Percentiles rank a stretch among this genome's conserved stretches.
phyloP scores from a whole-genome alignment of 2,113 vertebrate genomes.

The Crotalus tigris region DNA sequence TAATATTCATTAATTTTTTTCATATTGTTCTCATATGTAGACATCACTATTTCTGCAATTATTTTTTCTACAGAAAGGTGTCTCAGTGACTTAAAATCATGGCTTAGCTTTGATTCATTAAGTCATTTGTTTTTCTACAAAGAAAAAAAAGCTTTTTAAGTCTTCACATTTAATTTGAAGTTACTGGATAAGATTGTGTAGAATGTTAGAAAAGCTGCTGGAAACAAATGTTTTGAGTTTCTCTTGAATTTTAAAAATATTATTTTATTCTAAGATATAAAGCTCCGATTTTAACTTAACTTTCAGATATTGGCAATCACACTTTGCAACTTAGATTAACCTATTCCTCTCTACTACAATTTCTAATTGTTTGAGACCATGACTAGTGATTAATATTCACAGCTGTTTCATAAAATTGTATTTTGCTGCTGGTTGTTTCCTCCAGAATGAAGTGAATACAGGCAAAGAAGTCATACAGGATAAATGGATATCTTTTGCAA shows the following conservation, averaged over 20 bases:
- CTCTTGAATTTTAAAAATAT: background rate
- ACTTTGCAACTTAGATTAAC: background rate
- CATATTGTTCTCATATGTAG: background rate
- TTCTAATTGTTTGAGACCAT: background rate
- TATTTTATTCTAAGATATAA: background rate
- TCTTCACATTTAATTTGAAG: background rate
- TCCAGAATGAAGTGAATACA: background rate
- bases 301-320: slow-evolving; percentile 16
- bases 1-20: background rate
- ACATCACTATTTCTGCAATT: background rate
- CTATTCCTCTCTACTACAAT: background rate
- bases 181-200: background rate
- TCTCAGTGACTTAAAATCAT: background rate
- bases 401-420: background rate
- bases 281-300: background rate
- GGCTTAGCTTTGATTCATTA: background rate
- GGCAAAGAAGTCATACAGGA: background rate
- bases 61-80: background rate
- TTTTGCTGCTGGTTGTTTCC: background rate
- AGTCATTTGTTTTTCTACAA: background rate
- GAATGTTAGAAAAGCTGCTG: background rate
- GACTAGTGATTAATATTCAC: background rate
- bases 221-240: background rate
- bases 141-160: background rate
- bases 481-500: background rate